These are phyloP conservation scores for Steinernema feltiae DNA, from an alignment of 1,140 invertebrate species.

Conservation along the genomic window DNA sequence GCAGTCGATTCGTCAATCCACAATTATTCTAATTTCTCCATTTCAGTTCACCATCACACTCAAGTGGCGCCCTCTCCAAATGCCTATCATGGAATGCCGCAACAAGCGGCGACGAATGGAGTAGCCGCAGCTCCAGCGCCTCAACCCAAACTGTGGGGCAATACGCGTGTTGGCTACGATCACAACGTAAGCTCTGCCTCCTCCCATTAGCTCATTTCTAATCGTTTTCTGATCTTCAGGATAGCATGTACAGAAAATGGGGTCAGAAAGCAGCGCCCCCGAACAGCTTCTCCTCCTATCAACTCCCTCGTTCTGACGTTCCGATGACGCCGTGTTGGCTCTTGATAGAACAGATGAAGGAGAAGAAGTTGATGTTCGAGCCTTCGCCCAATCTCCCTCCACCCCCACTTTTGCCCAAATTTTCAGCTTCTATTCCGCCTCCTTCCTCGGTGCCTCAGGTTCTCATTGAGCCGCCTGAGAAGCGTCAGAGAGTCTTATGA, in stretches of 20 bases:
- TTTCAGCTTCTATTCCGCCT: not conserved
- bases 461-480: not conserved
- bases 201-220: not conserved
- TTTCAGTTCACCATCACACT: not conserved
- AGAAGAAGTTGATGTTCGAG: not conserved
- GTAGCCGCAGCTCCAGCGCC: not conserved
- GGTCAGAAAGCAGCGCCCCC: not conserved
- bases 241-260: not conserved
- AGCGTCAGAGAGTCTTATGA: not conserved
- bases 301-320: not conserved
- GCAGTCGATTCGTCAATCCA: not conserved
- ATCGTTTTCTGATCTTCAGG: not conserved
- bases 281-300: not conserved
- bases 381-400: not conserved
- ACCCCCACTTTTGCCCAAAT: not conserved
- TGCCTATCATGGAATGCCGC: not conserved
- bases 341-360: not conserved
- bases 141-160: not conserved
- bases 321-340: conserved; percentile 3
- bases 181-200: not conserved
- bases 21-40: not conserved
- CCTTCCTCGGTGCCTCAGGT: not conserved
- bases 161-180: not conserved
- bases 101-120: not conserved
- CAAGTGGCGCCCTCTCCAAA: not conserved